Percentiles rank a stretch among this genome's conserved stretches.
Evolutionary conservation across 1,140 invertebrate species (phyloP).

Genomic region (Aricia agestis): DNA sequence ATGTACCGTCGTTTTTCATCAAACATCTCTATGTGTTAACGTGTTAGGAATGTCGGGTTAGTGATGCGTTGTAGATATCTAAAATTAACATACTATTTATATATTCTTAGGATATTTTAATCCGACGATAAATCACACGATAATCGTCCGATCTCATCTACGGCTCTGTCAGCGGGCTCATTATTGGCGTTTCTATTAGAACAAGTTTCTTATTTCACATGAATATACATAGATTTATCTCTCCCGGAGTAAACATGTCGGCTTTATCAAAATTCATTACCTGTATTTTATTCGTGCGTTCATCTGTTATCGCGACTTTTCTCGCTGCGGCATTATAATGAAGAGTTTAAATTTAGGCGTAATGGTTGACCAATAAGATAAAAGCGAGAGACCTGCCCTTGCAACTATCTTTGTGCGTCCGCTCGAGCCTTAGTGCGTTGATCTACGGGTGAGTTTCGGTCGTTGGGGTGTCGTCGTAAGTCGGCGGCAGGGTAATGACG

Average conservation of each 20-base stretch:
- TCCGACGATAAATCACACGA: slow-evolving; percentile 41
- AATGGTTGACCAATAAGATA: slow-evolving; percentile 75
- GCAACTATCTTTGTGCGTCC: slow-evolving; percentile 31
- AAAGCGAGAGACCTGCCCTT: slow-evolving; percentile 61
- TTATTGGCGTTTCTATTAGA: slow-evolving; percentile 51
- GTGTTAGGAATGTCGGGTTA: not conserved
- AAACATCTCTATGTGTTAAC: slow-evolving; percentile 3
- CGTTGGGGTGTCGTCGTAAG: slow-evolving; percentile 25
- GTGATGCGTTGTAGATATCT: slow-evolving; percentile 2
- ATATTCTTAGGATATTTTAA: slow-evolving; percentile 23
- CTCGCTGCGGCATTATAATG: slow-evolving; percentile 72
- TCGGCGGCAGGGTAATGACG: slow-evolving; percentile 61
- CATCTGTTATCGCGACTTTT: slow-evolving; percentile 66
- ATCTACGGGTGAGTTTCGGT: slow-evolving; percentile 35
- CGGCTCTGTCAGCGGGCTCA: slow-evolving; percentile 42
- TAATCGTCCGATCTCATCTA: slow-evolving; percentile 41
- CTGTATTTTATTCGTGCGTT: slow-evolving; percentile 66
- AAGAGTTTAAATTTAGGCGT: slow-evolving; percentile 75
- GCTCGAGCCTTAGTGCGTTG: slow-evolving; percentile 29
- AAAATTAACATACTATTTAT: slow-evolving; percentile 14
- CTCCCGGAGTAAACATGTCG: slow-evolving; percentile 45
- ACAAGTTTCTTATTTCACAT: slow-evolving; percentile 46
- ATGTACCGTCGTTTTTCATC: not conserved
- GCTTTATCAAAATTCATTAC: slow-evolving; percentile 72
- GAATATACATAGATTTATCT: slow-evolving; percentile 48